Evolutionary conservation across 2,888 invertebrate genomes (phyloP), one percentile per base, ranked within the genome.

Genomic region (Myopa tessellatipennis): DNA sequence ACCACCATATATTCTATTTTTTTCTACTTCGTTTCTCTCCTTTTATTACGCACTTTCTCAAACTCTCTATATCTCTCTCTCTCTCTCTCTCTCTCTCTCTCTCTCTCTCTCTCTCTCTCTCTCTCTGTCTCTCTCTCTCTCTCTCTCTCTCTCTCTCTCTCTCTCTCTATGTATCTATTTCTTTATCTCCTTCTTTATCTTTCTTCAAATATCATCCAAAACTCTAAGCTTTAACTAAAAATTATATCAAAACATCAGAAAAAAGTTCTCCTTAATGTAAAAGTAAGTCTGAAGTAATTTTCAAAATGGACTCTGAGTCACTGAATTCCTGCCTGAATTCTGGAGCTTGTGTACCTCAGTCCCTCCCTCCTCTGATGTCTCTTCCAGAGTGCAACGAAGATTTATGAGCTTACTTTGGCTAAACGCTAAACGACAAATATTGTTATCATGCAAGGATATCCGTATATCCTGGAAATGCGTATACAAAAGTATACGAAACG

Each of bases 91-190:
- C 4, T 67, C 4, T 67, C 40, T 67, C n/a, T 40, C n/a, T n/a
- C 8, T 34, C 26, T 65, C 34, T 65, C 36, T 65, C 10, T 36
- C 4, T 40, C n/a, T 67, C 16, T 40, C 40, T 26, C 40, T 40
- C 5, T 67, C 67, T 8, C 2, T 65, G 3, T 36, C 36, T 65
- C 2, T 61, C 8, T 65, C 34, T 12, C 63, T 65, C 4, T 65
- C n/a, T 67, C 67, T 67, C 67, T n/a, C 67, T n/a, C 40, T 40
- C 40, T 40, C 4, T 40, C 14, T n/a, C 40, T 40, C 67, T 40
- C 36, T 12, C 1, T 67, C 40, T 7, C 67, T 40, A 0, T 40
- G 8, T 67, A 5, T 67, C 40, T 67, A 6, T 40, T 5, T n/a
- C 8, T 36, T 65, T 65, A 4, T 65, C 36, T 65, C 1, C 10